Conservation (phyloP, 2,113 vertebrate species). For the Dicaeum eximium region DNA sequence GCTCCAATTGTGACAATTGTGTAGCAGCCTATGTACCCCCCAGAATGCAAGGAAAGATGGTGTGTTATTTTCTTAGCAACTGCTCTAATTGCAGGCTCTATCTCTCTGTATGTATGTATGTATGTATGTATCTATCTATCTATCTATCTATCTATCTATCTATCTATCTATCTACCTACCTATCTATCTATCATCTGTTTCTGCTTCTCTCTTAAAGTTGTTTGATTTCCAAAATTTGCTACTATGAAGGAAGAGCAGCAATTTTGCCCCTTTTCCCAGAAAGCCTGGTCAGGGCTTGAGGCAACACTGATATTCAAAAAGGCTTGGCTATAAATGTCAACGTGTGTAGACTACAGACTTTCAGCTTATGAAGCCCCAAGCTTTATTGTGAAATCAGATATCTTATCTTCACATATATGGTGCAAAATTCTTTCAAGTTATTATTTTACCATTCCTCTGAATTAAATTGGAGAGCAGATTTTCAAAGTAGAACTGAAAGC, state of each 20-base stretch:
- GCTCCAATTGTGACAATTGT: not conserved
- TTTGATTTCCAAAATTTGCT: not conserved
- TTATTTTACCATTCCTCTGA: not conserved
- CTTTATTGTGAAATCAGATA: not conserved
- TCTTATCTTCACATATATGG: not conserved
- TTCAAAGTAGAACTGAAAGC: not conserved
- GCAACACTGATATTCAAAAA: not conserved
- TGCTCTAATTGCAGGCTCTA: not conserved
- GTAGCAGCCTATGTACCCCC: not conserved
- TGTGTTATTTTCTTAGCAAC: not conserved
- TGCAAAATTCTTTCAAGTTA: not conserved
- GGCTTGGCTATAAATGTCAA: not conserved
- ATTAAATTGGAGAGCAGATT: not conserved
- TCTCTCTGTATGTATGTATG: not conserved
- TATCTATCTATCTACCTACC: not conserved
- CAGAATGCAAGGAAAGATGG: not conserved
- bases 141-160: not conserved
- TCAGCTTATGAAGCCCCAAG: not conserved
- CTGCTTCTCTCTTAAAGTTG: not conserved
- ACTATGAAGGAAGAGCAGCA: not conserved
- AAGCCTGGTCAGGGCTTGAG: not conserved
- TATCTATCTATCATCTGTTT: not conserved
- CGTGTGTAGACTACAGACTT: fast-evolving
- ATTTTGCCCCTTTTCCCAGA: not conserved
- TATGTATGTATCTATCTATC: not conserved